Conservation (phyloP, 1,140 invertebrate genomes). For the Ips typographus region DNA sequence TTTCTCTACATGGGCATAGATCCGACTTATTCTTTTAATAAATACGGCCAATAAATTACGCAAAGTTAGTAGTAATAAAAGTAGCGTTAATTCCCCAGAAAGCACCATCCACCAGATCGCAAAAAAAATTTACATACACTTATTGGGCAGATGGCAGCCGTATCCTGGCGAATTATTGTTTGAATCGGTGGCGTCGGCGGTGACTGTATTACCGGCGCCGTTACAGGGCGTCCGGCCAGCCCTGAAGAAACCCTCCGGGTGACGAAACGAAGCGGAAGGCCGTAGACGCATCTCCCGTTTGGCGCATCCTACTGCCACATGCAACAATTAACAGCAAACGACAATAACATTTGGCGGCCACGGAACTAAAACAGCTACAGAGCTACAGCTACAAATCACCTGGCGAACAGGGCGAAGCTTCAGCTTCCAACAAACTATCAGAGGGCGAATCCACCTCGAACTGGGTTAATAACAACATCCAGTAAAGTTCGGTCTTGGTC, state of each 20-base stretch:
- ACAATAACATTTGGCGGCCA: conserved; percentile 30
- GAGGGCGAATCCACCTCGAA: conserved; percentile 50
- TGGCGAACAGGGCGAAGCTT: conserved; percentile 48
- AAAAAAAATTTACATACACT: conserved; percentile 48
- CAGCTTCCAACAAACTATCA: conserved; percentile 43
- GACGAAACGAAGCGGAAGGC: conserved; percentile 46
- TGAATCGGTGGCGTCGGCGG: conserved; percentile 43
- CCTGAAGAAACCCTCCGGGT: conserved; percentile 34
- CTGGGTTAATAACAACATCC: conserved; percentile 44
- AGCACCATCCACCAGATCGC: conserved; percentile 10
- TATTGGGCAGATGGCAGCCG: conserved; percentile 45
- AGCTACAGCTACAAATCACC: conserved; percentile 43
- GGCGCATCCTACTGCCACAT: conserved; percentile 44
- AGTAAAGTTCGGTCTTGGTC: conserved; percentile 5
- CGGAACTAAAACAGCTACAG: conserved; percentile 17
- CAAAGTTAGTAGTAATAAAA: conserved; percentile 5
- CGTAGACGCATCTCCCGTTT: conserved; percentile 50
- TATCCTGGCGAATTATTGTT: conserved; percentile 50
- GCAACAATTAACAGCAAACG: conserved; percentile 35
- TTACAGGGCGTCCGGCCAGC: conserved; percentile 33
- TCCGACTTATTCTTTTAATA: background rate
- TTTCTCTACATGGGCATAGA: background rate
- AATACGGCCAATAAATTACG: background rate
- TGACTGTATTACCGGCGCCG: conserved; percentile 35
- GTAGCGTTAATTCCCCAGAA: conserved; percentile 29